These are phyloP conservation scores for Flabesymbios commensalis DNA, from an alignment of 2,888 invertebrate species.

Conservation along the genomic window DNA sequence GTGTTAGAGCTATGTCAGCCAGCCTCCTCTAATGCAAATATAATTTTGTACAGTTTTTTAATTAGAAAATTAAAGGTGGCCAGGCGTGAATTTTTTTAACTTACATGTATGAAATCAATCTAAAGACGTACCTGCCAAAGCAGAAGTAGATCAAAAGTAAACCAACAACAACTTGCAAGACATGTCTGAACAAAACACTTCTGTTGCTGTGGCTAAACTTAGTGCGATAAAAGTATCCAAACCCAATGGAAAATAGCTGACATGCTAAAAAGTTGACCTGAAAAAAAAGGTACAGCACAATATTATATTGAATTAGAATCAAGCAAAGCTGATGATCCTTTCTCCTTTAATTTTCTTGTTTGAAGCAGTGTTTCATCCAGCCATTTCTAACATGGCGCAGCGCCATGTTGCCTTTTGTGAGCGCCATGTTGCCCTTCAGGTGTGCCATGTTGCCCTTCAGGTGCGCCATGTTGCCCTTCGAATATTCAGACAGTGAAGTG, in stretches of 20 bases:
- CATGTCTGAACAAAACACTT: conserved; percentile 19
- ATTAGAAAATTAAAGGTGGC: neutral
- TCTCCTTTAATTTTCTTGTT: no score
- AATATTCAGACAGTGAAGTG: no score
- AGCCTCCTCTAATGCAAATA: neutral
- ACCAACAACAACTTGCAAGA: conserved; percentile 24
- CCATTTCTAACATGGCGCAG: no score
- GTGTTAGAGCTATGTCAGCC: no score
- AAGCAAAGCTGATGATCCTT: no score
- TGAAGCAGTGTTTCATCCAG: no score
- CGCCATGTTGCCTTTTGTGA: no score
- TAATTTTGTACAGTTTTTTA: neutral
- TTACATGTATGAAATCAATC: neutral
- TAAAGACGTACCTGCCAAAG: conserved; percentile 30
- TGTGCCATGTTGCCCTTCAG: no score
- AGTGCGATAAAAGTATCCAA: conserved; percentile 23
- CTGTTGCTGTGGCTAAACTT: conserved; percentile 5
- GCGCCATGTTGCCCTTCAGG: no score
- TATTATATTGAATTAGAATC: no score
- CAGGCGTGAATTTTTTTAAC: neutral
- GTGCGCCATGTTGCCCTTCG: no score
- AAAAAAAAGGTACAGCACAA: no score
- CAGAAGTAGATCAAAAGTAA: conserved; percentile 30
- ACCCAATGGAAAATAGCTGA: conserved; percentile 24
- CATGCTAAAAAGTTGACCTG: conserved; percentile 35